Evolutionary conservation across 1,140 invertebrate genomes (phyloP), one percentile per base, ranked within the genome.

Genomic region (Fopius arisanus): DNA sequence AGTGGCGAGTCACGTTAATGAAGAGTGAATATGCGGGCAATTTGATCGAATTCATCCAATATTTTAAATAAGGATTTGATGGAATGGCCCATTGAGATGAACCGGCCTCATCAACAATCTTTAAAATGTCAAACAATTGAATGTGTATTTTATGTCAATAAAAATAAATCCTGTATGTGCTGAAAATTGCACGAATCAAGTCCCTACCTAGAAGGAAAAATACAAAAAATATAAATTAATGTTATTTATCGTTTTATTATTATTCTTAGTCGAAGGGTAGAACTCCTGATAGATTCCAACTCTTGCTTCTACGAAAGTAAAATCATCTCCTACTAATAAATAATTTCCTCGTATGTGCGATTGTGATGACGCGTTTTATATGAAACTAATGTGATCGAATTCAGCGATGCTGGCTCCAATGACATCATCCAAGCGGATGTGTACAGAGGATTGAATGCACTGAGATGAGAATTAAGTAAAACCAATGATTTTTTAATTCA

Each of bases 121-220:
- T 12, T 37, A 6, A n/a, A 48, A 48, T 7, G 7, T 48, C 3
- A 7, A 48, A 48, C 1, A 48, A 48, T 5, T 48, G 14, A 48
- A 48, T 48, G 43, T 48, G 43, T 48, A 48, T 48, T 48, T 48
- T 48, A 48, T 48, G 43, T 48, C 43, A 48, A 48, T 48, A 48
- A 48, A 48, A 48, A 16, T 48, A n/a, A 48, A 19, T 48, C 14
- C 43, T 48, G 43, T n/a, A 16, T 48, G n/a, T 48, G 43, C 43
- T 48, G 43, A n/a, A 48, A 48, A 4, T 48, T 48, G 2, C n/a
- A n/a, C n/a, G n/a, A n/a, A n/a, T n/a, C n/a, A n/a, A n/a, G n/a
- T n/a, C n/a, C n/a, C n/a, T n/a, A n/a, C n/a, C n/a, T n/a, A n/a
- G n/a, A n/a, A n/a, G n/a, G n/a, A n/a, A n/a, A n/a, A n/a, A n/a